Base-by-base conservation (phyloP, 1,140 invertebrate genomes). In the Penaeus indicus region DNA sequence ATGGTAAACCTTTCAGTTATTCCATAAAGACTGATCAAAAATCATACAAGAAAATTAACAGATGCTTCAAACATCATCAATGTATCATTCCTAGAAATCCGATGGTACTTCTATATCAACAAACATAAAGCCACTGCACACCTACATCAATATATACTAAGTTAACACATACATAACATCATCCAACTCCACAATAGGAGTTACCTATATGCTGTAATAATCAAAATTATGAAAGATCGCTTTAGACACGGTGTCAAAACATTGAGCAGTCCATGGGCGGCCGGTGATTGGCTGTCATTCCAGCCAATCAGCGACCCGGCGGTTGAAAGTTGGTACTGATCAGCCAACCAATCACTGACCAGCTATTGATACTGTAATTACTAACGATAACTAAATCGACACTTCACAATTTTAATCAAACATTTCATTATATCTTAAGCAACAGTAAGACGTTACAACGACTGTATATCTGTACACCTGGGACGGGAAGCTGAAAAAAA, bases 381-480 rank as follows among this genome's bases (percentile, higher is more conserved):
- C 63, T 27, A 79, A 77, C 19, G 79, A 61, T 32, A 47, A 61
- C 60, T 62, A 83, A 83, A 21, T 62, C 78, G 72, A 79, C 63
- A 86, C 60, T 63, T 86, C 84, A 60, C 78, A 62, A 54, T 77
- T 63, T 79, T 86, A 38, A 79, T 64, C 75, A 62, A 32, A 62
- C 32, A 62, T 27, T 83, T 78, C 60, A 32, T 22, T 79, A 86
- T 79, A 86, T 79, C n/a, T 79, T 63, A 86, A 86, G 84, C 84
- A 86, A 86, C 84, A 86, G 42, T 79, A 77, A 86, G 75, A 86
- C 84, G 79, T 77, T 62, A 86, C 75, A 85, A 64, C 42, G 27
- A 69, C 82, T 69, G 82, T 85, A 86, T 86, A 86, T 64, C 84
- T 86, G 75, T 86, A 86, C 84, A 86, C 13, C 32, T 62, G 75